Conservation (phyloP, 2,113 vertebrate genomes). For the Leptocoma aspasia region DNA sequence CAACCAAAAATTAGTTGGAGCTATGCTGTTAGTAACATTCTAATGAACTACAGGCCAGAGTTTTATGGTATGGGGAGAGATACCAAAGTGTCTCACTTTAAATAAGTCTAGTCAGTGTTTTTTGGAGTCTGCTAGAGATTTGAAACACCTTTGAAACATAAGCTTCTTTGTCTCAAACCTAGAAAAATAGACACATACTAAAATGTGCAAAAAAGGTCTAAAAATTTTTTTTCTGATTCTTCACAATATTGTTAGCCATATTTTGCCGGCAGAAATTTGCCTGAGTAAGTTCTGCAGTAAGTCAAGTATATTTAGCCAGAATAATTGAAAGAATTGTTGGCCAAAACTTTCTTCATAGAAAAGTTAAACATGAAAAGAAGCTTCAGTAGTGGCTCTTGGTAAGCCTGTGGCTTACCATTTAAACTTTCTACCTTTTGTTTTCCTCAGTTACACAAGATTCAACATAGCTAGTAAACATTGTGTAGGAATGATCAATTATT, state of each 20-base stretch:
- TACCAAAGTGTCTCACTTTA: not conserved
- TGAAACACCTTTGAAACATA: not conserved
- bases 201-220: not conserved
- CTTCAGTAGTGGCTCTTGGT: not conserved
- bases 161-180: not conserved
- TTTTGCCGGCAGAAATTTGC: not conserved
- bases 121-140: not conserved
- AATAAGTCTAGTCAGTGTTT: not conserved
- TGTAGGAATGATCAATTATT: not conserved
- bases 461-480: not conserved
- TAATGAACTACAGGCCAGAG: not conserved
- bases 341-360: not conserved
- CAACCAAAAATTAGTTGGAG: not conserved
- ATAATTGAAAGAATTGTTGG: not conserved
- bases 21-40: not conserved
- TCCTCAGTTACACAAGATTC: not conserved
- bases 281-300: not conserved
- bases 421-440: not conserved
- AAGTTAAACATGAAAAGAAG: not conserved
- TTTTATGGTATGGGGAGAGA: not conserved
- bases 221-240: not conserved
- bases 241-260: not conserved
- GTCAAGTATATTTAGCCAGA: not conserved
- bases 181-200: not conserved
- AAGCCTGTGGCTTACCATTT: not conserved